Conservation (phyloP, 2,113 vertebrate species). For the Gymnarchus niloticus region DNA sequence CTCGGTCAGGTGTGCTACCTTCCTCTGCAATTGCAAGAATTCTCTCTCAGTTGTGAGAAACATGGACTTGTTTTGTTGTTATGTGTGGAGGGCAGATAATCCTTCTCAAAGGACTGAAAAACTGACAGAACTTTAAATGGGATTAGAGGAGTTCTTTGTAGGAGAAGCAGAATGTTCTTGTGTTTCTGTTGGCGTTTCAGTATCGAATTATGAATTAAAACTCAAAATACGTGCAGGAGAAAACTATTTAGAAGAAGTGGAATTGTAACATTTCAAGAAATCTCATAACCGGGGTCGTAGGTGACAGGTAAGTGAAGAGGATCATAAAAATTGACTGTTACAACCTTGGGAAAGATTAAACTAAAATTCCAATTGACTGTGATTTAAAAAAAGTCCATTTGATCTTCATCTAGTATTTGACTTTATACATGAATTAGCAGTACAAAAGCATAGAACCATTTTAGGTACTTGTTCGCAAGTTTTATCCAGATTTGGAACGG, state of each 20-base stretch:
- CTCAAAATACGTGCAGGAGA: constrained; percentile 5
- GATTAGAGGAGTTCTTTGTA: constrained; percentile 15
- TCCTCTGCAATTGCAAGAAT: background rate
- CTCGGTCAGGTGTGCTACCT: background rate
- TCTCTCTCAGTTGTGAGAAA: background rate
- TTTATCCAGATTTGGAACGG: background rate
- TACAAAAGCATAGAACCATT: background rate
- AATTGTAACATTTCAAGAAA: constrained; percentile 19
- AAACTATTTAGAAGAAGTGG: constrained; percentile 21
- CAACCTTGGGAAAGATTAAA: too few relatives aligned
- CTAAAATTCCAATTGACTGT: background rate
- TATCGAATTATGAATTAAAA: constrained; percentile 29
- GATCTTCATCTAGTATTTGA: background rate
- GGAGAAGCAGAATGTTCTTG: background rate
- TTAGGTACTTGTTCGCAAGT: background rate
- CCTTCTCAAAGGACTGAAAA: background rate
- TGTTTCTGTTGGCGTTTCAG: background rate
- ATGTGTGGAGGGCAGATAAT: background rate
- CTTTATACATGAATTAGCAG: background rate
- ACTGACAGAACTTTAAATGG: background rate
- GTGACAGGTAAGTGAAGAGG: constrained; percentile 15
- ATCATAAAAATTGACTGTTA: background rate
- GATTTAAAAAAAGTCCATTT: background rate
- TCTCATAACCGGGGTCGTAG: background rate
- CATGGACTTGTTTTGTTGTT: background rate